Evolutionary conservation across 64 coral and sea anemone genomes (phyloP), one percentile per base, ranked within the genome.

Genomic region (Catalaphyllia jardinei): DNA sequence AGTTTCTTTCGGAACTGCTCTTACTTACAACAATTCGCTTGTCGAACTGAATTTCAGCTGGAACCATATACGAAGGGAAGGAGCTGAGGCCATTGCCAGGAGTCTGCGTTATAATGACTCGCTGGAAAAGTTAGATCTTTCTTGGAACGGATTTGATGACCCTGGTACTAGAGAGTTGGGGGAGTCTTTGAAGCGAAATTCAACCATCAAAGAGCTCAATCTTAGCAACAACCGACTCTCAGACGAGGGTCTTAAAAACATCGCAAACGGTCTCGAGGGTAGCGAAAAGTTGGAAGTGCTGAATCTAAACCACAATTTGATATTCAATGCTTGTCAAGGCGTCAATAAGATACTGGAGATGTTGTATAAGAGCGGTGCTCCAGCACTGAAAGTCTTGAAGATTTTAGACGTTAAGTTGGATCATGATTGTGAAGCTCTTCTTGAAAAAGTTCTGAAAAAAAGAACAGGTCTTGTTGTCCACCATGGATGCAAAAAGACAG

Each of bases 131-230:
- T 29, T 96, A 30, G 87, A 96, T 82, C 62, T 96, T 17, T 96
- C 94, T 25, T 96, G 94, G 94, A 96, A 96, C 49, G 94, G 94
- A 29, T 96, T 96, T 28, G 94, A 96, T 83, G 91, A 96, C 27
- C 75, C 10, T 35, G 94, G 94, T 38, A 96, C 94, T 35, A 60
- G 57, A 60, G 92, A 71, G 18, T 67, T 96, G 22, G 79, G 80
- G 33, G 94, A 93, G 5, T 75, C 94, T 4, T 51, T 96, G 24
- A 93, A 96, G 38, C 84, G 87, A 57, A 96, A 96, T 57, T 93
- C 87, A 24, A 88, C 87, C n/a, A 29, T 96, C 25, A 79, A 76
- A 5, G 91, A 93, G 16, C 74, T 96, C 20, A 57, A 80, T 60
- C 15, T 96, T 11, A 96, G 92, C 29, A 90, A 96, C 38, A 96